Base-by-base conservation (phyloP, 2,113 vertebrate genomes). In the Mohoua ochrocephala region DNA sequence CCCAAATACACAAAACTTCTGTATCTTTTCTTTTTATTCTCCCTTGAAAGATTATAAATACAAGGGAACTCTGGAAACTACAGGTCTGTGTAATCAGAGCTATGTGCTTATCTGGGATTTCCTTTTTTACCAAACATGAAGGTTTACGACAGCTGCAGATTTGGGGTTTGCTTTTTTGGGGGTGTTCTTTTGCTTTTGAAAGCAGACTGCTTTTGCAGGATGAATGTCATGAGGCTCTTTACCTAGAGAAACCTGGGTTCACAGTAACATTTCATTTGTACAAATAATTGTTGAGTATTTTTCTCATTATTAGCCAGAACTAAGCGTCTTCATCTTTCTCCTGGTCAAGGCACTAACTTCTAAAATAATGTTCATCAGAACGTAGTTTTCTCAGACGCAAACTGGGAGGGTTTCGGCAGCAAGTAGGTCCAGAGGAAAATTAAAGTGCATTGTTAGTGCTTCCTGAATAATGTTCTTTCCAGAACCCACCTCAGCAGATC, bases 401-500 rank as follows among this genome's bases (percentile, higher is more conserved):
- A 35, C 33, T 68, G 71, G 52, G 82, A 96, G 44, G 53, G 33
- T 94, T 83, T 77, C 3, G 0, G 63, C 57, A 76, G 56, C 28
- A 73, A 89, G 30, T 33, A 11, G 0, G 24, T 88, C 79, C 90
- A 93, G 88, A 88, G 81, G 52, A 84, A 92, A 93, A 96, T 85
- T 91, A 59, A 90, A 89, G 64, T 54, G 33, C 47, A 75, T 84
- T 95, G 83, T 93, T 95, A 93, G 52, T 33, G 24, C 86, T 95
- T 92, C 94, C 91, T 15, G 21, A 70, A 88, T 74, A 86, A 95
- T 75, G 59, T 88, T 85, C 75, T 88, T 96, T 90, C 85, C 68
- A 88, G 91, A 84, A 82, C 26, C 53, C 17, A 41, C 76, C 80
- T 94, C 91, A 85, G 79, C 45, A 87, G 42, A 76, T 73, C 70